Conservation (phyloP, 2,797 vertebrate species). For the Galaxias olidus region DNA sequence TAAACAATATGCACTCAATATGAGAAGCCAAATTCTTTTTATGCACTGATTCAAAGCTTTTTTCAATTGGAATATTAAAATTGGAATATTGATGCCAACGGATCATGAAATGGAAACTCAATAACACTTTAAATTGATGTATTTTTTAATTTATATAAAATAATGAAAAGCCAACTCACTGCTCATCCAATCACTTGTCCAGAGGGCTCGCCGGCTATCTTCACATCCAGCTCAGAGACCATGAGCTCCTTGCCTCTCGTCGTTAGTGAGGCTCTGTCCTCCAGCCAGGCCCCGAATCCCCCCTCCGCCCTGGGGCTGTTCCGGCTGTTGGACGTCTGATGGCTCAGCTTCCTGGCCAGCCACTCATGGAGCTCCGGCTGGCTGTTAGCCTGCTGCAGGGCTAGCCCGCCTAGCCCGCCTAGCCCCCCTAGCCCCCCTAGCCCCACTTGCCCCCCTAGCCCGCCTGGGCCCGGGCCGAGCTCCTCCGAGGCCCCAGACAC, state of each 20-base stretch:
- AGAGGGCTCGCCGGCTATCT: constrained; percentile 74
- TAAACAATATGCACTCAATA: too few relatives aligned
- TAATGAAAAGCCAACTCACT: constrained; percentile 31
- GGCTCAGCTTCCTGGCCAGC: constrained; percentile 75
- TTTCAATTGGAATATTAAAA: too few relatives aligned
- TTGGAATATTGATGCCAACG: too few relatives aligned
- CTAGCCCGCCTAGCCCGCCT: constrained; percentile 36
- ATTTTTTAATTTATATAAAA: constrained; percentile 36
- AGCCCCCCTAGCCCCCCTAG: too few relatives aligned
- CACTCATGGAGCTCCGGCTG: constrained; percentile 76
- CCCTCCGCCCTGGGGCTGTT: constrained; percentile 74
- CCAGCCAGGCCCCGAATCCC: constrained; percentile 76
- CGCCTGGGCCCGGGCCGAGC: constrained; percentile 28
- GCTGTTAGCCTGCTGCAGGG: constrained; percentile 54
- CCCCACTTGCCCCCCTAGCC: constrained; percentile 39
- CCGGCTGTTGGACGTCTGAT: constrained; percentile 73
- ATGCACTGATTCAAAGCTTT: too few relatives aligned
- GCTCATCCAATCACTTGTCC: constrained; percentile 79
- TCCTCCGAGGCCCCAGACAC: constrained; percentile 21
- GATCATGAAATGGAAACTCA: too few relatives aligned
- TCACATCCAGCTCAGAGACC: constrained; percentile 76
- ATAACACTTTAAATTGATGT: too few relatives aligned
- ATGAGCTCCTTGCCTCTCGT: constrained; percentile 71
- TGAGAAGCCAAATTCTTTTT: too few relatives aligned
- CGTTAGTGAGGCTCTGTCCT: constrained; percentile 47